Base-by-base conservation (phyloP, 2,797 vertebrate genomes). In the Saxicola maurus region DNA sequence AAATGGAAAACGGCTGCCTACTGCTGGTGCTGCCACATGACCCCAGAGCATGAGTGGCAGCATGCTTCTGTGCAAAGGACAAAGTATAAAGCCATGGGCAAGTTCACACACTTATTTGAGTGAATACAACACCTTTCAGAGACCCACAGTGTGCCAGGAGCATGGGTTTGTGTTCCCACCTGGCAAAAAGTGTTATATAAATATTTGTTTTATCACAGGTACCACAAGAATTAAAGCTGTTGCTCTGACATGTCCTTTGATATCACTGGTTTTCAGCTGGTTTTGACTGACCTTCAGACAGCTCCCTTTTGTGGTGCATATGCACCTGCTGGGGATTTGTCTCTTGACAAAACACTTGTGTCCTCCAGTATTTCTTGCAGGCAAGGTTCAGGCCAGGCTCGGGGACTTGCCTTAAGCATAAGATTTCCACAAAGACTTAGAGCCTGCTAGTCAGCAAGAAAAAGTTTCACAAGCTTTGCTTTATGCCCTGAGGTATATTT, bases 101-200 rank as follows among this genome's bases (percentile, higher is more conserved):
- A 78, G n/a, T 21, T 82, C 51, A 53, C 23, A 43, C 0, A 0
- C 18, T 61, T 40, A 5, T 4, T 31, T 51, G 19, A 42, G 31
- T 1, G 7, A 87, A 38, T 30, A 56, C 30, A 86, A 33, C 66
- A 69, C 24, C 13, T 55, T 56, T 18, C 57, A 64, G 45, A 77
- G 38, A 67, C 19, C 38, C 62, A 6, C 3, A 0, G 51, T 23
- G 16, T 82, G 30, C 28, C 52, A 61, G 23, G 14, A 87, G 17
- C 46, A 56, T 0, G 0, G 25, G 13, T 27, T n/a, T 62, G 23
- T 20, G 7, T 9, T 77, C 24, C 20, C 4, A 3, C 7, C 27
- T 18, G 43, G 46, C 25, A 59, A 59, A 84, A 84, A 33, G 13
- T 6, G 7, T 75, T 53, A 17, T 16, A 19, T 20, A 68, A 64